Conservation (phyloP, 2,797 vertebrate species). For the Macropus fuliginosus region DNA sequence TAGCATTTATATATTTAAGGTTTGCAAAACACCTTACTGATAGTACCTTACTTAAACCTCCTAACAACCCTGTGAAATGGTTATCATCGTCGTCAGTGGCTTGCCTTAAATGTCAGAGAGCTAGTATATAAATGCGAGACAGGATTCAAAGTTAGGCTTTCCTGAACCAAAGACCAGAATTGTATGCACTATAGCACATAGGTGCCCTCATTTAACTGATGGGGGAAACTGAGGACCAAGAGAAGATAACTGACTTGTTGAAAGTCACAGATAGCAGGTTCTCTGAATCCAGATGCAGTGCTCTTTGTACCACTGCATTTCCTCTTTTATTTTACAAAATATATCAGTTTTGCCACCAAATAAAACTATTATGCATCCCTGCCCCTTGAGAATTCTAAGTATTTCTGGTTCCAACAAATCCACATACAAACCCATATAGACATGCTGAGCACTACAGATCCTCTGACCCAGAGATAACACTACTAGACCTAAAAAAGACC, state of each 20-base stretch:
- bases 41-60: not conserved
- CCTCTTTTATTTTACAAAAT: not conserved
- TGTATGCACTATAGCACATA: not conserved
- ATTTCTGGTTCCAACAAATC: not conserved
- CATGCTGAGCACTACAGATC: not conserved
- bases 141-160: not conserved
- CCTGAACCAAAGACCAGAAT: not conserved
- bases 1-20: not conserved
- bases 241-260: not conserved
- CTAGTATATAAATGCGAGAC: not conserved
- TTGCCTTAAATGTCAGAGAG: not conserved
- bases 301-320: not conserved
- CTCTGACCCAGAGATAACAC: not conserved
- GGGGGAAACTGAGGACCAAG: not conserved
- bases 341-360: not conserved
- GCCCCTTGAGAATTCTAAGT: not conserved
- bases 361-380: not conserved
- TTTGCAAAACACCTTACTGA: not conserved
- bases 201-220: not conserved
- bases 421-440: not conserved
- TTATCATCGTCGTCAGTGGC: not conserved
- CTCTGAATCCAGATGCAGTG: not conserved
- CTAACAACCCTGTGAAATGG: not conserved
- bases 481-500: not conserved
- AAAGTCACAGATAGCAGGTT: not conserved